Evolutionary conservation across 2,888 invertebrate species (phyloP).

Genomic region (Lithophane ornitopus): DNA sequence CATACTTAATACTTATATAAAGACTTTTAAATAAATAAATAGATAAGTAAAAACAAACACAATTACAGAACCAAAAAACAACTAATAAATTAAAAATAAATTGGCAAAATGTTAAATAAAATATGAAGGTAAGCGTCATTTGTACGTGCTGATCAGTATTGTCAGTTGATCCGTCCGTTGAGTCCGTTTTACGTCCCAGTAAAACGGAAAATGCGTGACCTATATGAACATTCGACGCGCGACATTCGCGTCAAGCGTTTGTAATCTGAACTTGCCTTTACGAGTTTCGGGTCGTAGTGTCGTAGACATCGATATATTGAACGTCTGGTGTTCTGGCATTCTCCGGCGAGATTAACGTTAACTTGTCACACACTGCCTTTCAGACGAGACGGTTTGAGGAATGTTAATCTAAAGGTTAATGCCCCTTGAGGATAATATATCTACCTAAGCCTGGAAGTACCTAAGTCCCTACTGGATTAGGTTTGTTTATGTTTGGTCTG

Average conservation of each 20-base stretch:
- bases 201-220: constrained; percentile 10
- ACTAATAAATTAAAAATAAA: too few relatives aligned
- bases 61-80: too few relatives aligned
- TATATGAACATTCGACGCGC: constrained; percentile 15
- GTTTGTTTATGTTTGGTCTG: constrained; percentile 8
- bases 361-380: constrained; percentile 46
- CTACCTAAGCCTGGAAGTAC: background rate
- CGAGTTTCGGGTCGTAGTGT: constrained; percentile 27
- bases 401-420: constrained; percentile 47
- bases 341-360: constrained; percentile 49
- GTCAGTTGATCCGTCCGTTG: too few relatives aligned
- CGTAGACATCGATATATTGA: constrained; percentile 44
- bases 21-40: too few relatives aligned
- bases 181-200: background rate
- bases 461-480: background rate
- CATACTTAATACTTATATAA: too few relatives aligned
- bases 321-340: constrained; percentile 43
- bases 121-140: too few relatives aligned
- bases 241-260: constrained; percentile 18
- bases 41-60: too few relatives aligned
- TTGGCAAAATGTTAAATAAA: too few relatives aligned
- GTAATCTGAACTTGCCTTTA: constrained; percentile 47
- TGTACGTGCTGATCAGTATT: too few relatives aligned
- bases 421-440: constrained; percentile 5
- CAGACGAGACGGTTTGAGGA: constrained; percentile 36